Evolutionary conservation across 2,888 invertebrate genomes (phyloP), one percentile per base, ranked within the genome.

Genomic region (Caenorhabditis sp.): DNA sequence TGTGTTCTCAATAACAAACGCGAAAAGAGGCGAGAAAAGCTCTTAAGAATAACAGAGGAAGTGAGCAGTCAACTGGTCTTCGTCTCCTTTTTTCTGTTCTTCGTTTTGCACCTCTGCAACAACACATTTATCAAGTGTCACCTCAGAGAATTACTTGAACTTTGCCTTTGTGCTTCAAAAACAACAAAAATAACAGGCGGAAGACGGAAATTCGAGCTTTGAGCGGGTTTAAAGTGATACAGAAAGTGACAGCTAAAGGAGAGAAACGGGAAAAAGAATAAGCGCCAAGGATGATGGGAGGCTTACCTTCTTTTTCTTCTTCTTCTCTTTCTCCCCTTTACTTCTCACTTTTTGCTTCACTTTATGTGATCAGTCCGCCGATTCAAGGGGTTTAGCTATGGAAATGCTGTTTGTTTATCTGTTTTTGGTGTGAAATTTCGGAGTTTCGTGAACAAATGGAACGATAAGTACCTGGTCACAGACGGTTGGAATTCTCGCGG

Each of bases 381-480:
- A 65, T 65, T 65, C 15, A 24, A 46, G 32, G 70, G 52, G 70
- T 70, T 70, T 48, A 68, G 41, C 43, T 52, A 24, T n/a, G 37
- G 27, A 56, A 63, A 41, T 48, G 11, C 1, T 72, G 63, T 72
- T 72, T 72, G 72, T 72, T 72, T 58, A 55, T 72, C 72, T 72
- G 72, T 72, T 72, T 72, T 72, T 63, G 72, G 72, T 63, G 62
- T 72, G 72, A 72, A 62, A 37, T 70, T 37, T 70, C 70, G 50
- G 70, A 37, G 52, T 52, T 59, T 70, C 70, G 70, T 70, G 70
- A 59, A 70, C 70, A 70, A 70, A 70, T 70, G 59, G 37, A 70
- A 59, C 30, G 70, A 70, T 70, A 59, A 70, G 70, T 70, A 59
- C 58, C 70, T 37, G 52, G 53, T 70, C 70, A 70, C 35, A n/a